Conservation (phyloP, 2,888 invertebrate genomes). For the Thecophora atra region DNA sequence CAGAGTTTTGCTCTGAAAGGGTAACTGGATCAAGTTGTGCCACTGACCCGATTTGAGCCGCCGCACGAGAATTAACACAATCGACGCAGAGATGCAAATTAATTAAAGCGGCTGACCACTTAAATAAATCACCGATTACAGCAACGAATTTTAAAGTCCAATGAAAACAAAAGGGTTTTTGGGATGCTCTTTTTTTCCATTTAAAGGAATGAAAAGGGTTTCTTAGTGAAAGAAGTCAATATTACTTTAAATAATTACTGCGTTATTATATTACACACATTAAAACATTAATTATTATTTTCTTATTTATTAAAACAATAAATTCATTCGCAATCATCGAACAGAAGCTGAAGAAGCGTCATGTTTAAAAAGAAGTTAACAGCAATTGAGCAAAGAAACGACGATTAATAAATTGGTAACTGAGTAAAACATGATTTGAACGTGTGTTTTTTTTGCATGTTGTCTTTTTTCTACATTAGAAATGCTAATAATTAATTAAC, state of each 20-base stretch:
- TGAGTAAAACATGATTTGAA: neutral
- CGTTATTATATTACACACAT: too few relatives aligned
- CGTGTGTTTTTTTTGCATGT: too few relatives aligned
- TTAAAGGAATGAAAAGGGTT: too few relatives aligned
- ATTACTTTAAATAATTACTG: too few relatives aligned
- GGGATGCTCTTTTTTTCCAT: too few relatives aligned
- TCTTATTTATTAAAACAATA: neutral
- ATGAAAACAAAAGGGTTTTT: too few relatives aligned
- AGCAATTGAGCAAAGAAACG: conserved; percentile 24
- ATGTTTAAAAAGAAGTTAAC: neutral
- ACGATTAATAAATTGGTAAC: neutral
- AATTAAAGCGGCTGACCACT: neutral
- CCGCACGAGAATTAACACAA: neutral
- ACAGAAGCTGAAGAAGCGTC: neutral
- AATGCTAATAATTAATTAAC: too few relatives aligned
- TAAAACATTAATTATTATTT: too few relatives aligned
- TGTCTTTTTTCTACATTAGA: too few relatives aligned
- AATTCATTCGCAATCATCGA: neutral
- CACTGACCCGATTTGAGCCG: conserved; percentile 1
- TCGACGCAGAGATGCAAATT: neutral
- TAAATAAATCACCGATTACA: neutral
- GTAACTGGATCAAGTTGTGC: conserved; percentile 6
- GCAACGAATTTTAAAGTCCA: neutral
- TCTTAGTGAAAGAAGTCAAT: neutral
- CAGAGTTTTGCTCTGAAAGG: too few relatives aligned